phyloP scores from a whole-genome alignment of 2,797 vertebrate species.

The Sebastes glaucus region DNA sequence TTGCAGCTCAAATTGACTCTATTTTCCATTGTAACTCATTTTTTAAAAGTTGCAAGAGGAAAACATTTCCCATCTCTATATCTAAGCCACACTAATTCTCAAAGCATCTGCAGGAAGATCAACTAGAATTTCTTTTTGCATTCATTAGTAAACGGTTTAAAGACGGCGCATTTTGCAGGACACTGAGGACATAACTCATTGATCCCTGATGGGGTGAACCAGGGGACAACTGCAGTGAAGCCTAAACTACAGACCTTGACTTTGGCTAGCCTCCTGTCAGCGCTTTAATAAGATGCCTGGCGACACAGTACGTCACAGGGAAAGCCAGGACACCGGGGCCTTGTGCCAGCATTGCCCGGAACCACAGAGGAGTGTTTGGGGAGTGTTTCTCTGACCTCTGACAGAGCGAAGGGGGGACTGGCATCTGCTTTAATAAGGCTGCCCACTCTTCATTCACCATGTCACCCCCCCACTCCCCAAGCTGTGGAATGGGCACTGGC shows the following conservation, averaged over 20 bases:
- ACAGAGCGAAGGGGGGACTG: conserved; percentile 40
- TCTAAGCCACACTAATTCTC: not conserved
- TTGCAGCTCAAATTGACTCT: not conserved
- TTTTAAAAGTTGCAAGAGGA: not conserved
- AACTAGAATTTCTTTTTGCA: not conserved
- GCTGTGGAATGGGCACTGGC: conserved; percentile 47
- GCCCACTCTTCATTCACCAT: conserved; percentile 46
- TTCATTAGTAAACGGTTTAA: not conserved
- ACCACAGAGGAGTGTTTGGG: conserved; percentile 46
- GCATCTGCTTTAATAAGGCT: conserved; percentile 72
- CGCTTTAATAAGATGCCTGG: conserved; percentile 61
- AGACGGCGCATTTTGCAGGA: conserved; percentile 1
- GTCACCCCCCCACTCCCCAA: conserved; percentile 18
- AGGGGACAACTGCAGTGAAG: conserved; percentile 66
- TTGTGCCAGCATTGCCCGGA: conserved; percentile 57
- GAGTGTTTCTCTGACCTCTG: conserved; percentile 63
- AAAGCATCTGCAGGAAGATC: not conserved
- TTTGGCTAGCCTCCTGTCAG: conserved; percentile 59
- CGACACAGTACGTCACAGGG: conserved; percentile 36
- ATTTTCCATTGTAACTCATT: not conserved
- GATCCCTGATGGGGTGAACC: conserved; percentile 55
- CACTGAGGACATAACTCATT: conserved; percentile 20
- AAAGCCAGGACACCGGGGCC: conserved; percentile 48
- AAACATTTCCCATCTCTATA: not conserved
- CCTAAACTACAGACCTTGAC: conserved; percentile 59